Evolutionary conservation across 2,113 vertebrate species (phyloP), one percentile per base, ranked within the genome.

Genomic region (Hypanus sabinus): DNA sequence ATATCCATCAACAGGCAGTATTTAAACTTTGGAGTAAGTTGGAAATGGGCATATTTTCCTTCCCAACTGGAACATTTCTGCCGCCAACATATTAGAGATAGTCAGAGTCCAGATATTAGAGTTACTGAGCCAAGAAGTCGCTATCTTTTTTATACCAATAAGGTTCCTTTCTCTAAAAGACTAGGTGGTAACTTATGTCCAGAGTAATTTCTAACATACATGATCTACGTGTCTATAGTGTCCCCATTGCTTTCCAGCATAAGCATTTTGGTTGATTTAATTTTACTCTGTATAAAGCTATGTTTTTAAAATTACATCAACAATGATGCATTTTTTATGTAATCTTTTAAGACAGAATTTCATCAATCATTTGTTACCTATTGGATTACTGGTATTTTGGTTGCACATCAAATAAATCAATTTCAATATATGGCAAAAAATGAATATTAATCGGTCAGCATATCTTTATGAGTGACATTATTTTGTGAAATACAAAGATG

Each of bases 281-380:
- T 90, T 88, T 30, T 87, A 60, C 55, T 57, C 30, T 62, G 85
- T 16, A 30, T n/a, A 65, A 88, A 88, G 85, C 30, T 55, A 30
- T 80, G 79, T 16, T 65, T 90, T 65, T 90, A 16, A 90, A 90
- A 62, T 60, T 65, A 90, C 24, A 90, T 90, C 60, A 90, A 90
- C 60, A 88, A 65, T 33, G 27, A 83, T 83, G 80, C 60, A 85
- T 85, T 85, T 33, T 14, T 70, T 92, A 38, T 38, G 36, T 22
- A 46, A 46, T 71, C 70, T 38, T 92, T 92, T 92, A 7, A 38
- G 65, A 36, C 20, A 24, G 65, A 92, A 92, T 93, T 73, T 73
- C 91, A 90, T 65, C 87, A 90, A 90, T 68, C 30, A 93, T 75
- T 93, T 93, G n/a, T 60, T 36, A 73, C 38, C 91, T 46, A 92